Conservation (phyloP, 2,113 vertebrate genomes). For the Osmerus mordax region DNA sequence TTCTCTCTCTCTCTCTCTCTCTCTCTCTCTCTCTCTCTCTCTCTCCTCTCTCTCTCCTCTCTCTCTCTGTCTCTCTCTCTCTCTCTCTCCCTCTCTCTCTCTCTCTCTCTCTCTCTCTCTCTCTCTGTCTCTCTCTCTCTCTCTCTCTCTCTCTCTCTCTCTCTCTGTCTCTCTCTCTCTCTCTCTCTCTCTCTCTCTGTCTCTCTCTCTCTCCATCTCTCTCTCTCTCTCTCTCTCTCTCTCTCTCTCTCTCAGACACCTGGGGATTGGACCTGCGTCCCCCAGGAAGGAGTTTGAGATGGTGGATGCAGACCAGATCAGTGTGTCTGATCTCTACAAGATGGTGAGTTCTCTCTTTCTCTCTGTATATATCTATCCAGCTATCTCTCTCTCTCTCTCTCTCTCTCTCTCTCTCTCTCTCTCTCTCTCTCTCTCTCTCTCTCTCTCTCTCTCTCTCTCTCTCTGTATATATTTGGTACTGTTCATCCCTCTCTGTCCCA, state of each 20-base stretch:
- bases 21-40: neutral
- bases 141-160: neutral
- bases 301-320: constrained; percentile 95
- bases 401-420: neutral
- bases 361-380: neutral
- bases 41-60: too few relatives aligned
- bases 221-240: neutral
- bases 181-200: neutral
- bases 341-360: constrained; percentile 78
- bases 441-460: neutral
- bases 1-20: too few relatives aligned
- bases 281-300: constrained; percentile 97
- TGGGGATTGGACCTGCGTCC: constrained; percentile 95
- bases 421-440: neutral
- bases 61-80: neutral
- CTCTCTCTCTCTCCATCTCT: too few relatives aligned
- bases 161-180: too few relatives aligned
- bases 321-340: constrained; percentile 96
- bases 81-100: too few relatives aligned
- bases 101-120: neutral
- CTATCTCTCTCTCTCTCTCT: neutral
- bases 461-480: neutral
- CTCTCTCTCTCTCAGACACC: constrained; percentile 76
- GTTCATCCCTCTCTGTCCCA: constrained; percentile 10
- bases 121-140: neutral